Conservation (phyloP, 2,113 vertebrate species). For the Laterallus jamaicensis region DNA sequence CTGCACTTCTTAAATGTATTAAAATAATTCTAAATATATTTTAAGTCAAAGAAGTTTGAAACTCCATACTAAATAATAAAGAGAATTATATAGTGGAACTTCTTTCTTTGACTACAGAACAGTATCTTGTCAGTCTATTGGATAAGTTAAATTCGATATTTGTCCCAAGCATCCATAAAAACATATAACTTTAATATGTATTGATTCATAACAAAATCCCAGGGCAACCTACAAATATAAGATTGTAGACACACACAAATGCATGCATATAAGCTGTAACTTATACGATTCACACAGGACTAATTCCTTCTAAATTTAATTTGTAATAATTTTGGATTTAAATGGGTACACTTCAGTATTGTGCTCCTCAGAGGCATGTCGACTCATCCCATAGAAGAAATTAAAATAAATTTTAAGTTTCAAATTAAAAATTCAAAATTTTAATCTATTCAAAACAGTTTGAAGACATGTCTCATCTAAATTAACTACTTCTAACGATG, state of each 20-base stretch:
- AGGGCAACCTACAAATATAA: background rate
- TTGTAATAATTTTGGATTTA: background rate
- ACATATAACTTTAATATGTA: background rate
- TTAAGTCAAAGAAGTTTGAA: background rate
- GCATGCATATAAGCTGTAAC: background rate
- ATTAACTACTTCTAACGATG: background rate
- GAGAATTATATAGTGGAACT: background rate
- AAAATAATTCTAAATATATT: background rate
- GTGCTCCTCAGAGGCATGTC: background rate
- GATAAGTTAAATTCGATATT: background rate
- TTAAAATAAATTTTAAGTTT: background rate
- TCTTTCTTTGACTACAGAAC: background rate
- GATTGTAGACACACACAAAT: background rate
- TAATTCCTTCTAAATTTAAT: background rate
- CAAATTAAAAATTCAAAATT: background rate
- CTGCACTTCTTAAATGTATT: rapidly evolving
- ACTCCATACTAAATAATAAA: background rate
- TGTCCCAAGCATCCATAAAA: background rate
- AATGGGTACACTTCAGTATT: background rate
- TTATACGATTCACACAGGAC: background rate
- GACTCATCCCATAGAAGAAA: background rate
- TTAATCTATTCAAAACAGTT: background rate
- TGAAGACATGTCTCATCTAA: background rate
- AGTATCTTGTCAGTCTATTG: background rate
- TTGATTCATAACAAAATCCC: background rate